These are phyloP conservation scores for Microctenopoma stevenorrisi DNA, from an alignment of 2,797 vertebrate genomes.

Conservation along the genomic window DNA sequence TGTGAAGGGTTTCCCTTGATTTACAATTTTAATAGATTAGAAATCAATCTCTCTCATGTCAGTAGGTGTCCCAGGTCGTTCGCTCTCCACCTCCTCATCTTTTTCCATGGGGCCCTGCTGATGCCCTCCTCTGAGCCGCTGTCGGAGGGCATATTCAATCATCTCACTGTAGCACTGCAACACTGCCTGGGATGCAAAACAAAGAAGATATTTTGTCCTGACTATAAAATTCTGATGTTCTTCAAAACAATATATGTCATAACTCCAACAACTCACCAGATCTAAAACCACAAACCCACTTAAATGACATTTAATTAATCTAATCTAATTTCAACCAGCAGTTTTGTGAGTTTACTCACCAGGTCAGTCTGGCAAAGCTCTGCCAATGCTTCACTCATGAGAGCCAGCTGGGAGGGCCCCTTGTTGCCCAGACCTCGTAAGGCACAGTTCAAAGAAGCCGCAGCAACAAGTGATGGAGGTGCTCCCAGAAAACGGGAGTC, in stretches of 20 bases:
- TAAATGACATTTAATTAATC: background rate
- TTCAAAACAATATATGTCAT: background rate
- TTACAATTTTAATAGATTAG: constrained; percentile 61
- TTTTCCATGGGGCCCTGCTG: constrained; percentile 68
- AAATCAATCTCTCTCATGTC: constrained; percentile 86
- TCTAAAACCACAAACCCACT: background rate
- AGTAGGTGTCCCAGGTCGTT: constrained; percentile 81
- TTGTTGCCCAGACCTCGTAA: constrained; percentile 75
- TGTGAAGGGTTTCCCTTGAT: constrained; percentile 58
- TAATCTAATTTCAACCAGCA: background rate
- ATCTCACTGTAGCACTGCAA: constrained; percentile 84
- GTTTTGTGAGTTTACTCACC: constrained; percentile 67
- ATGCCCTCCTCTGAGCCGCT: constrained; percentile 74
- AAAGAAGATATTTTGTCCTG: background rate
- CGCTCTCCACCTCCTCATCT: constrained; percentile 72
- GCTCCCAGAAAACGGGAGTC: constrained; percentile 82
- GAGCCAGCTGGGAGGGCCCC: constrained; percentile 47
- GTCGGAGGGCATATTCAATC: constrained; percentile 79
- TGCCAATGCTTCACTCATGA: constrained; percentile 70
- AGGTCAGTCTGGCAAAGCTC: constrained; percentile 77
- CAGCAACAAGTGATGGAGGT: constrained; percentile 81
- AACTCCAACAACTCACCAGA: background rate
- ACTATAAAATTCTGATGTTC: background rate
- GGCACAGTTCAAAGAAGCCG: constrained; percentile 81
- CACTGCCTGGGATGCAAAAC: constrained; percentile 65